phyloP scores from a whole-genome alignment of 2,888 invertebrate species.

The Hemaris fuciformis region DNA sequence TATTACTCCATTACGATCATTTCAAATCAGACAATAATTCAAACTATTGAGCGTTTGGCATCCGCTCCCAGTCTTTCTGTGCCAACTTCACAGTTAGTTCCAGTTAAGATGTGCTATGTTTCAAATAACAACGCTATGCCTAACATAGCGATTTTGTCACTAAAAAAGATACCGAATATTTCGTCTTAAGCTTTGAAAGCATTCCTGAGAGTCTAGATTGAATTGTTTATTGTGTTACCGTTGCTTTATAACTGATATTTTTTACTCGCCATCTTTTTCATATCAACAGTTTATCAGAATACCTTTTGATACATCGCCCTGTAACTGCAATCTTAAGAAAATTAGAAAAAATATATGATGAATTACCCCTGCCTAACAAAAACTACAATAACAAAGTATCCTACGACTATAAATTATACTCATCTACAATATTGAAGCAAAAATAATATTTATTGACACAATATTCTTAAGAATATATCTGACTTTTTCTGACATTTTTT shows the following conservation, averaged over 20 bases:
- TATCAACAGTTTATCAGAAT: no score
- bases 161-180: not conserved
- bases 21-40: not conserved
- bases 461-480: no score
- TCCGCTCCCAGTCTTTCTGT: conserved; percentile 1
- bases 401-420: no score
- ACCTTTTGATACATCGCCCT: no score
- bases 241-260: not conserved
- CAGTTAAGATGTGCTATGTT: not conserved
- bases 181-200: not conserved
- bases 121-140: not conserved
- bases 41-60: not conserved
- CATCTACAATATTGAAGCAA: no score
- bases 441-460: no score
- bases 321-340: no score
- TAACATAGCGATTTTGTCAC: not conserved
- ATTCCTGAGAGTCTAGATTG: not conserved
- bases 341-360: no score
- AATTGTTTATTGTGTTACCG: not conserved
- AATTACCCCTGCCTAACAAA: no score
- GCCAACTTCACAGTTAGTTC: conserved; percentile 1
- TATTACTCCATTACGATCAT: not conserved
- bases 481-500: no score
- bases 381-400: no score
- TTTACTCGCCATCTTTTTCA: no score